These are phyloP conservation scores for Melanocharis versteri DNA, from an alignment of 2,113 vertebrate species.

Conservation along the genomic window DNA sequence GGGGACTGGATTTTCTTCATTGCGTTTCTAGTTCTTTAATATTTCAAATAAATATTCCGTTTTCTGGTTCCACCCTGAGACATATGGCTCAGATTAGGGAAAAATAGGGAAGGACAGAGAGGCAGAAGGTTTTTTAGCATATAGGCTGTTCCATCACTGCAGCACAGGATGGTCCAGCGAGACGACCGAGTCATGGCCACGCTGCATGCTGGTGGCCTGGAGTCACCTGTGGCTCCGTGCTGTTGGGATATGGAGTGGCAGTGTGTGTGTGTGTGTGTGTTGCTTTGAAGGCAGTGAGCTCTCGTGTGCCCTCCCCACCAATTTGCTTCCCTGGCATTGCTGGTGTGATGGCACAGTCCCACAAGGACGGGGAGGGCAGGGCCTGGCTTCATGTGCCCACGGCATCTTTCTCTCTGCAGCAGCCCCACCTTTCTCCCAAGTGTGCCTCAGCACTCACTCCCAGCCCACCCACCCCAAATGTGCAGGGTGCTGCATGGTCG, in stretches of 20 bases:
- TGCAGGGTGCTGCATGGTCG: not conserved
- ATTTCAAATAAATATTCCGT: not conserved
- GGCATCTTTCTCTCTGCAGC: not conserved
- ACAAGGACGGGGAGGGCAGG: not conserved
- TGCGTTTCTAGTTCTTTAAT: not conserved
- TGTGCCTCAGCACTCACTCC: not conserved
- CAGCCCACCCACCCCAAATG: not conserved
- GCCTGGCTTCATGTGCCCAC: not conserved
- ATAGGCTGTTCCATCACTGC: fast-evolving
- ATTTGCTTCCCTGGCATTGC: not conserved
- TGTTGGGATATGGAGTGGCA: not conserved
- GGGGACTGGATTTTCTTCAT: not conserved
- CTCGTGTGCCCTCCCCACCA: not conserved
- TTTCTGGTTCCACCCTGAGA: not conserved
- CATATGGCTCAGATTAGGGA: not conserved
- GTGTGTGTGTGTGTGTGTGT: not conserved
- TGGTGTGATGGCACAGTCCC: not conserved
- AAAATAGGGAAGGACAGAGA: not conserved
- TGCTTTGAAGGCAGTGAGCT: not conserved
- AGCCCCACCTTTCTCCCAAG: not conserved
- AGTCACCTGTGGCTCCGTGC: not conserved
- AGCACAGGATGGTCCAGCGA: not conserved
- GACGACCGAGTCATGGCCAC: fast-evolving
- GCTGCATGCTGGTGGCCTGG: not conserved
- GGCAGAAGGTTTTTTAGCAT: not conserved